Evolutionary conservation across 2,888 invertebrate species (phyloP).

Genomic region (Oxyteleia sp.): DNA sequence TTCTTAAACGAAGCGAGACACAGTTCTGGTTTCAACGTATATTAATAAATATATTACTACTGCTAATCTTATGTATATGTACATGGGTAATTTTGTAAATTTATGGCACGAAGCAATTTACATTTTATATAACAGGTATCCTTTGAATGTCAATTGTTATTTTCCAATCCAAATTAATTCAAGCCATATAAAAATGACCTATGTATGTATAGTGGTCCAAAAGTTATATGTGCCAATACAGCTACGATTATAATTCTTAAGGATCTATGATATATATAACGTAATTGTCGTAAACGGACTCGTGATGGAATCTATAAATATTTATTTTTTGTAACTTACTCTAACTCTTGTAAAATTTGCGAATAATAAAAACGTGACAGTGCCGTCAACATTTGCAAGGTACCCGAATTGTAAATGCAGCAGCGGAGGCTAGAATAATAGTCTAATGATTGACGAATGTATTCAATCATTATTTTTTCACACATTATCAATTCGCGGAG

Average conservation of each 20-base stretch:
- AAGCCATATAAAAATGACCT: conserved; percentile 26
- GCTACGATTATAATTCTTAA: conserved; percentile 77
- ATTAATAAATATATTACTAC: too few species aligned
- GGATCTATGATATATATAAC: conserved; percentile 72
- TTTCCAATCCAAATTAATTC: neutral
- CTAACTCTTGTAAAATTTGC: conserved; percentile 59
- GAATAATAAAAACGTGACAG: conserved; percentile 3
- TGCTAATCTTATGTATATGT: conserved; percentile 17
- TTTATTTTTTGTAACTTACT: conserved; percentile 80
- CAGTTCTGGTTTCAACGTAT: too few species aligned
- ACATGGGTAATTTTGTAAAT: conserved; percentile 27
- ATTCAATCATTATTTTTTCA: conserved; percentile 37
- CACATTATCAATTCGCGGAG: conserved; percentile 12
- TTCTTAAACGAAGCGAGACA: too few species aligned
- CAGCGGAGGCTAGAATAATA: conserved; percentile 8
- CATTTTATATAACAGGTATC: neutral
- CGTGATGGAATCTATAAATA: conserved; percentile 73
- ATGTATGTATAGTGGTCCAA: conserved; percentile 82
- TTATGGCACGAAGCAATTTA: conserved; percentile 16
- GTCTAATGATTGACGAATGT: conserved; percentile 21
- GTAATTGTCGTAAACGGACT: conserved; percentile 57
- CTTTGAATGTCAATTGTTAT: neutral
- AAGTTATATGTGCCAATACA: conserved; percentile 85
- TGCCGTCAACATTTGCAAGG: conserved; percentile 7
- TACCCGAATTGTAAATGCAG: conserved; percentile 17